Conservation (phyloP, 1,140 invertebrate species). For the Drosophila gunungcola region DNA sequence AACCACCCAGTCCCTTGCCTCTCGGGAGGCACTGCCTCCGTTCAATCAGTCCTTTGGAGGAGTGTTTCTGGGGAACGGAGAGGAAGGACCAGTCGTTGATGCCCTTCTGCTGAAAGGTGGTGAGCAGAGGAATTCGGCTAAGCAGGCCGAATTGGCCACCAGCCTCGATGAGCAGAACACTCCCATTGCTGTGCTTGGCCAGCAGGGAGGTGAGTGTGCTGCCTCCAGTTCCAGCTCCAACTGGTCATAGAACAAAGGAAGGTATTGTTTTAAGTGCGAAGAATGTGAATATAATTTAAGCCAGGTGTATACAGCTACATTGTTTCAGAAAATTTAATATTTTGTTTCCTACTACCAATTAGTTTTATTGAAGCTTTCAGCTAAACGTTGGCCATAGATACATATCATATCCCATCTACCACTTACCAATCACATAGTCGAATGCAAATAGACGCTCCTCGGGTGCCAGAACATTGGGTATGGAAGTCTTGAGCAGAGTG, state of each 20-base stretch:
- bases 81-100: conserved; percentile 88
- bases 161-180: conserved; percentile 89
- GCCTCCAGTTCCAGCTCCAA: conserved; percentile 93
- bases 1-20: conserved; percentile 89
- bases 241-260: conserved; percentile 77
- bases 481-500: conserved; percentile 47
- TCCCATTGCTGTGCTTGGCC: conserved; percentile 86
- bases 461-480: conserved; percentile 58
- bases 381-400: background rate
- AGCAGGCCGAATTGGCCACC: conserved; percentile 88
- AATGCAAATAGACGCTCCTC: conserved; percentile 53
- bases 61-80: conserved; percentile 87
- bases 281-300: too few species aligned
- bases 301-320: too few species aligned
- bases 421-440: conserved; percentile 80
- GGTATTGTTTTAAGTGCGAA: too few species aligned
- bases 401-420: background rate
- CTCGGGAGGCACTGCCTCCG: conserved; percentile 88
- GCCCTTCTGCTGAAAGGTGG: conserved; percentile 88
- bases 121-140: conserved; percentile 87
- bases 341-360: too few species aligned
- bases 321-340: too few species aligned
- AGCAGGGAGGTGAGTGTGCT: conserved; percentile 90
- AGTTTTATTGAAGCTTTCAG: background rate
- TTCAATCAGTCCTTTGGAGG: conserved; percentile 87